Evolutionary conservation across 2,113 vertebrate species (phyloP).

Genomic region (Petromus typicus): DNA sequence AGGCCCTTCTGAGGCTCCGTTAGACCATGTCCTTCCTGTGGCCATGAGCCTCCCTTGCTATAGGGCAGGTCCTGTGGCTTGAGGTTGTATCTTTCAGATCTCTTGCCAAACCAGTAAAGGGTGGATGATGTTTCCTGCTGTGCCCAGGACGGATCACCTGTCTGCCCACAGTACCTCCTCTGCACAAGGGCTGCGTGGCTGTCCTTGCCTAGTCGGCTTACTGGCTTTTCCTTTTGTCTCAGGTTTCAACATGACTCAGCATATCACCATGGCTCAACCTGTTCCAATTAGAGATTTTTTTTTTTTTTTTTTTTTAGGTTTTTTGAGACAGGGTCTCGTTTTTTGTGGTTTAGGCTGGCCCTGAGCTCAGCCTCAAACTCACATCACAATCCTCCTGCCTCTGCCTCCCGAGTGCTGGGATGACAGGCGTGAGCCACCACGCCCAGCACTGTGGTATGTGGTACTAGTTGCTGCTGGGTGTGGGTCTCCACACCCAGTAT

Average conservation of each 20-base stretch:
- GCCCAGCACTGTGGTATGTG: too few relatives aligned
- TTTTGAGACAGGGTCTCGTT: too few relatives aligned
- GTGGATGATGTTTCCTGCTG: too few relatives aligned
- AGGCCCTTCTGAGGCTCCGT: neutral
- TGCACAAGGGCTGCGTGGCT: neutral
- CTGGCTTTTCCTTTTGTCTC: neutral
- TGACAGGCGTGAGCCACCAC: too few relatives aligned
- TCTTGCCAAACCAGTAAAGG: neutral
- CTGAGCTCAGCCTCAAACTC: too few relatives aligned
- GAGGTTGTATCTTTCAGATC: neutral
- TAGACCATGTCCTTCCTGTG: neutral
- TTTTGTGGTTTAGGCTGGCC: too few relatives aligned
- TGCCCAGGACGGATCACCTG: neutral
- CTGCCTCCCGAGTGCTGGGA: too few relatives aligned
- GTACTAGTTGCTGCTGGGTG: too few relatives aligned
- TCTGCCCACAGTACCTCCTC: neutral
- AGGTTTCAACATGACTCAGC: neutral
- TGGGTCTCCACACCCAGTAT: too few relatives aligned
- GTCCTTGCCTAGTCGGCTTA: neutral
- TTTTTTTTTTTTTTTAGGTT: too few relatives aligned
- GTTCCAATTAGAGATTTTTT: neutral
- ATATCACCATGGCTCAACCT: neutral
- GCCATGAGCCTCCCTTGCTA: neutral
- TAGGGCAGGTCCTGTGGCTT: neutral
- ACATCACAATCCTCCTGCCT: too few relatives aligned